Evolutionary conservation across 2,113 vertebrate genomes (phyloP).

Genomic region (Alectura lathami): DNA sequence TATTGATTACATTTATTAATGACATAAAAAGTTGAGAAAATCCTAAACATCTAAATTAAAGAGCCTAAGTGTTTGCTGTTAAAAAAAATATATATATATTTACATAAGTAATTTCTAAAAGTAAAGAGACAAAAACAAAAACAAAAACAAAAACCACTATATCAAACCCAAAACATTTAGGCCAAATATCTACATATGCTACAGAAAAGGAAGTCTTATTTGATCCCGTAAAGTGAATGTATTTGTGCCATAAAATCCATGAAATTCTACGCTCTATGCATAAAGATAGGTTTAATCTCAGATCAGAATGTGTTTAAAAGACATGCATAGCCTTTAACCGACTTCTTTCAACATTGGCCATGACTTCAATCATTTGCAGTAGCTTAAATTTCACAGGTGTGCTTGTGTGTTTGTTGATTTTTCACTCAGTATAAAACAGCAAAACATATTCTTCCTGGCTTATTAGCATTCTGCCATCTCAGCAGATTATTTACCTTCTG

Average conservation of each 20-base stretch:
- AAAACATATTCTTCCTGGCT: background rate
- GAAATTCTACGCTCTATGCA: background rate
- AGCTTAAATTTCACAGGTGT: conserved; percentile 30
- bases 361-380: conserved; percentile 5
- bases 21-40: background rate
- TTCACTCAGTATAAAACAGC: background rate
- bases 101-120: background rate
- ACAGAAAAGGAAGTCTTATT: background rate
- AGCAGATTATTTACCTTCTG: background rate
- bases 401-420: background rate
- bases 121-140: no score
- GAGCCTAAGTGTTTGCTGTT: no score
- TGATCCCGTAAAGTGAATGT: background rate
- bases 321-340: background rate
- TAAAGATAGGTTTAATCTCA: background rate
- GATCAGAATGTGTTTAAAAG: background rate
- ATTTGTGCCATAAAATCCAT: background rate
- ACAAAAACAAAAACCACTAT: background rate
- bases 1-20: background rate
- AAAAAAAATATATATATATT: no score
- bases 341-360: background rate
- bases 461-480: background rate
- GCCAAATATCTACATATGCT: background rate
- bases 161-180: background rate
- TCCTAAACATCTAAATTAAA: background rate